A percentile compares a stretch with the other conserved stretches of the same genome.
phyloP scores from a whole-genome alignment of 2,113 vertebrate species.

The Catagonus wagneri region DNA sequence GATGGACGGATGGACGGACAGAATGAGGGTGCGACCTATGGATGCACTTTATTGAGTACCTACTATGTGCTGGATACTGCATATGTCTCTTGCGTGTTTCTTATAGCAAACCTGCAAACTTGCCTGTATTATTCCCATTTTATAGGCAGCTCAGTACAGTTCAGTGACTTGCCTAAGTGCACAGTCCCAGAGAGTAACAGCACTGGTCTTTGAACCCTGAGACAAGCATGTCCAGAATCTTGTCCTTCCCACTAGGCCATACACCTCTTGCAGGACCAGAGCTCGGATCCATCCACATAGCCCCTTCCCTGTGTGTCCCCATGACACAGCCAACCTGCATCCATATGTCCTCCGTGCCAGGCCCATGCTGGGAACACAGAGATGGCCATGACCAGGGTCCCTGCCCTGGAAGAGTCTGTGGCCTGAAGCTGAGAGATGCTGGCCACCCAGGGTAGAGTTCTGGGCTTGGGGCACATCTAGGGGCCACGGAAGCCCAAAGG shows the following conservation, averaged over 20 bases:
- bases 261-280: background rate
- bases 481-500: no score
- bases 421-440: background rate
- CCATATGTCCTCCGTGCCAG: fast-evolving
- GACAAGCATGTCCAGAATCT: background rate
- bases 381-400: background rate
- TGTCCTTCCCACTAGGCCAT: background rate
- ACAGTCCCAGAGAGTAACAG: background rate
- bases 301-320: background rate
- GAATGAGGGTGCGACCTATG: background rate
- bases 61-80: background rate
- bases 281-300: background rate
- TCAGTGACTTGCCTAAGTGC: background rate
- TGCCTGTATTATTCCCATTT: background rate
- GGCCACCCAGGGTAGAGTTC: background rate
- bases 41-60: background rate
- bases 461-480: background rate
- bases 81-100: background rate
- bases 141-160: background rate
- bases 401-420: background rate
- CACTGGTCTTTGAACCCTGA: background rate
- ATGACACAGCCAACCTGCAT: fast-evolving
- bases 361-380: background rate
- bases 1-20: no score
- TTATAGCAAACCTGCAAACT: background rate